Evolutionary conservation across 2,888 invertebrate species (phyloP), one percentile per base, ranked within the genome.

Genomic region (Melipona bicolor): DNA sequence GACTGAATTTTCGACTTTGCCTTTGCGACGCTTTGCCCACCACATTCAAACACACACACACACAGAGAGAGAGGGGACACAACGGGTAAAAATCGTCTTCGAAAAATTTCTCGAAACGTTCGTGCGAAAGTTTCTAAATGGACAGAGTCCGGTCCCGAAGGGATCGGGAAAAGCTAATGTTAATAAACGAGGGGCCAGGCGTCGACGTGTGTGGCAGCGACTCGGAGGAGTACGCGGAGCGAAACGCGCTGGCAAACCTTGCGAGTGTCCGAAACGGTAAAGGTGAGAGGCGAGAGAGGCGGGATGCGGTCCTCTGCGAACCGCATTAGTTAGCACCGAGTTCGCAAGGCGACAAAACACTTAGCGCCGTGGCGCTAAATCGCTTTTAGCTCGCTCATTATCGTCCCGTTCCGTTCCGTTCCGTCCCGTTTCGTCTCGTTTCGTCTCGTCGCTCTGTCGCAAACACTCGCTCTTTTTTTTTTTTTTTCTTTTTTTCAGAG

Each of bases 271-370:
- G 65, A 79, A 74, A 68, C 52, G 71, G 61, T 13, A 43, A 78
- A 75, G 81, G 68, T 15, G 71, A 67, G 76, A 77, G 70, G 77
- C 73, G 82, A 61, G 79, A 76, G 72, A 59, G 64, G 68, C 52
- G 75, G 50, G 62, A 76, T 17, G 67, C 80, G 65, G 43, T 71
- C 76, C 64, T 80, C 70, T 70, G 65, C 84, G 86, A 86, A 85
- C 89, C 91, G 91, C 87, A 92, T 92, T 93, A 92, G 93, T 93
- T 93, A 93, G 91, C 93, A 90, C 91, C 83, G 88, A 76, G 86
- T 89, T 89, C 87, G 88, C 88, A 90, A 91, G 89, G 90, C 91
- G 90, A 91, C 92, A 92, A 87, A 93, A 92, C 92, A 92, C 90
- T 93, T 93, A 92, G 90, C 92, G 90, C 88, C 86, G 73, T 70